Percentiles rank a stretch among this genome's conserved stretches.
These are phyloP conservation scores for Ditula angustiorana DNA, from an alignment of 2,888 invertebrate genomes.

Conservation along the genomic window DNA sequence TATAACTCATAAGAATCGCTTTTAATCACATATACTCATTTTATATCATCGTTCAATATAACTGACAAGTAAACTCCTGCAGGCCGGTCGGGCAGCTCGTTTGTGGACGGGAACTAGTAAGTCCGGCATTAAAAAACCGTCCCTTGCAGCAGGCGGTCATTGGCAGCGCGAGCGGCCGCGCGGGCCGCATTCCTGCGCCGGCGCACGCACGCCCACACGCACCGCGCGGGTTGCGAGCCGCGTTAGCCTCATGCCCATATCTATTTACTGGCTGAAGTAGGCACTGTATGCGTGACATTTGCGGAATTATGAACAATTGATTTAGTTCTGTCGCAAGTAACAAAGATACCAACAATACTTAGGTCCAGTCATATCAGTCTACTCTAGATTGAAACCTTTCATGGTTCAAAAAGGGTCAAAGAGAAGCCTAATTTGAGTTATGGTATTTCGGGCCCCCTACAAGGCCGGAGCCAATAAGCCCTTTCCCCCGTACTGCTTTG, in stretches of 20 bases:
- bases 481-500: too few relatives aligned
- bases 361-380: too few relatives aligned
- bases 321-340: background rate
- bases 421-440: too few relatives aligned
- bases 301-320: background rate
- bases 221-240: conserved; percentile 44
- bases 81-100: conserved; percentile 24
- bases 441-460: too few relatives aligned
- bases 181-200: conserved; percentile 59
- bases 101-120: conserved; percentile 70
- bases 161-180: conserved; percentile 81
- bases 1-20: background rate
- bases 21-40: background rate
- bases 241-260: background rate
- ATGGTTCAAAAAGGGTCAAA: too few relatives aligned
- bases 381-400: too few relatives aligned
- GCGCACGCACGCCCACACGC: conserved; percentile 64
- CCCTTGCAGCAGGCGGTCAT: conserved; percentile 79
- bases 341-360: too few relatives aligned
- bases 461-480: too few relatives aligned
- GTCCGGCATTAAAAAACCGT: conserved; percentile 77
- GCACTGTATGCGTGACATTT: background rate
- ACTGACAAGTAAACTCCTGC: conserved; percentile 26
- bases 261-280: background rate
- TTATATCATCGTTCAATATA: conserved; percentile 7